Evolutionary conservation across 2,797 vertebrate species (phyloP).

Genomic region (Masticophis lateralis): DNA sequence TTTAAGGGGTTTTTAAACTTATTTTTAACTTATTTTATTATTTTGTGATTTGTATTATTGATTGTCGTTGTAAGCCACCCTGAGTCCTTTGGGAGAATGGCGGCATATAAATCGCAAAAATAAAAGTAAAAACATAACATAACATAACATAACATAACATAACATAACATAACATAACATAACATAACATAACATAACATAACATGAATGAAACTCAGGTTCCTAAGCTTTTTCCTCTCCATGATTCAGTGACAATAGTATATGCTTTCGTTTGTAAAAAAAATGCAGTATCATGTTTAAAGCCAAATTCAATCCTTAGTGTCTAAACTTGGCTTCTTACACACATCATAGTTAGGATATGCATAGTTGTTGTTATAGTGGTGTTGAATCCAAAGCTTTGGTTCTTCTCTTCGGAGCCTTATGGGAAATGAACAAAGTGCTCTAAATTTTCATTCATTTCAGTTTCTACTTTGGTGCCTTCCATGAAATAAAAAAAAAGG

Average conservation of each 20-base stretch:
- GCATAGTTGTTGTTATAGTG: background rate
- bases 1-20: too few relatives aligned
- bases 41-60: too few relatives aligned
- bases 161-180: too few relatives aligned
- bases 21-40: too few relatives aligned
- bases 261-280: background rate
- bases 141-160: too few relatives aligned
- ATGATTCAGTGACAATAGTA: background rate
- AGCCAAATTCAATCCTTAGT: background rate
- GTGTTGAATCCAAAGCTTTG: background rate
- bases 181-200: too few relatives aligned
- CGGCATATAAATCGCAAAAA: too few relatives aligned
- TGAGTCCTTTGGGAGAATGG: too few relatives aligned
- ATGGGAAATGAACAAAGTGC: background rate
- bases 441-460: background rate
- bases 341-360: background rate
- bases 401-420: background rate
- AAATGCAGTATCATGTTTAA: too few relatives aligned
- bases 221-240: background rate
- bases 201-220: background rate
- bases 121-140: too few relatives aligned
- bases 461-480: background rate
- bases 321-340: background rate
- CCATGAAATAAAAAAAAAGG: slow-evolving; percentile 67
- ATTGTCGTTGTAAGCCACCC: too few relatives aligned